Conservation (phyloP, 2,113 vertebrate genomes). For the Marmota monax region DNA sequence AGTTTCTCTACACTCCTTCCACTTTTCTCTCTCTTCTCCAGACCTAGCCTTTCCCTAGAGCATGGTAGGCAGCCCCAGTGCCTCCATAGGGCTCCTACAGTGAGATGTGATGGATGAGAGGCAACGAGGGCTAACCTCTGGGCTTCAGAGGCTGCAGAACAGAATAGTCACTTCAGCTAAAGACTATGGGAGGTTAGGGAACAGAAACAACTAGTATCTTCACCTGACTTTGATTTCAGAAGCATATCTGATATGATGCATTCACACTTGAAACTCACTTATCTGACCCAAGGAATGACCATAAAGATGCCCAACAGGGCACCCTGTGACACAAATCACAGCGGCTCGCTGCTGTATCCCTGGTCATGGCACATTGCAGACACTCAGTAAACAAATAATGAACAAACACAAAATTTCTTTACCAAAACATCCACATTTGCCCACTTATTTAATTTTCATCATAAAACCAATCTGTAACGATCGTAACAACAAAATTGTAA, state of each 20-base stretch:
- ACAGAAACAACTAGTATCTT: not conserved
- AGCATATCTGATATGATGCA: not conserved
- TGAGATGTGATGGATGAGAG: not conserved
- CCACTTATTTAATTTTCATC: not conserved
- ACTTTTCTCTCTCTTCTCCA: not conserved
- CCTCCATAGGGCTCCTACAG: not conserved
- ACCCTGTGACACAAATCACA: not conserved
- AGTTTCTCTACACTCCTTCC: not conserved
- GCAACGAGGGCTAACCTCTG: not conserved
- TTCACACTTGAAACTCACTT: not conserved
- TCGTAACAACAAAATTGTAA: not conserved
- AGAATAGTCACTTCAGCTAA: not conserved
- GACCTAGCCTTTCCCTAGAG: not conserved
- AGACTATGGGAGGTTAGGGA: not conserved
- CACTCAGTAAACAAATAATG: not conserved
- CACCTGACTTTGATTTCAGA: constrained; percentile 11
- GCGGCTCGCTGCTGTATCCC: not conserved
- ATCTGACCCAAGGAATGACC: not conserved
- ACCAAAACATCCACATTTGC: not conserved
- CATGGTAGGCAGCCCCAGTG: not conserved
- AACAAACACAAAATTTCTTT: not conserved
- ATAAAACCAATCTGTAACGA: not conserved
- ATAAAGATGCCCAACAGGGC: not conserved
- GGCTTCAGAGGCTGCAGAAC: not conserved
- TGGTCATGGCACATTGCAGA: not conserved